Conservation (phyloP, 2,797 vertebrate genomes). For the Argentina silus region DNA sequence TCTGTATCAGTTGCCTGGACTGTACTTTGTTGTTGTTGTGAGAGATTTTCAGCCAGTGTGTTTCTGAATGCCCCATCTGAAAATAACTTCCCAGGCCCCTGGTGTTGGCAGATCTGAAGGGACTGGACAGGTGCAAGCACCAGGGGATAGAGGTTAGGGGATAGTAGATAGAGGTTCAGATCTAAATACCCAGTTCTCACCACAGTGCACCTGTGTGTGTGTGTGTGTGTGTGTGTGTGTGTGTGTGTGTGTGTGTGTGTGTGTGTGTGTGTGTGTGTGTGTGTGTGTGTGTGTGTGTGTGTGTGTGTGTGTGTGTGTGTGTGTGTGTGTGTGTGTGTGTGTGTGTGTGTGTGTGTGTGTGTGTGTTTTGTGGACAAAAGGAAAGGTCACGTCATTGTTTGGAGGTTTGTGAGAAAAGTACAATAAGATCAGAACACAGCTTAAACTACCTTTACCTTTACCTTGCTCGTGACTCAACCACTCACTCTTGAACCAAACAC, state of each 20-base stretch:
- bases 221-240: background rate
- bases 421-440: background rate
- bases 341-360: background rate
- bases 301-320: constrained; percentile 6
- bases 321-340: too few relatives aligned
- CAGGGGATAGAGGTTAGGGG: too few relatives aligned
- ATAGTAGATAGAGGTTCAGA: too few relatives aligned
- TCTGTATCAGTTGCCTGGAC: constrained; percentile 47
- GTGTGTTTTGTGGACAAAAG: background rate
- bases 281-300: background rate
- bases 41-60: constrained; percentile 42
- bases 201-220: too few relatives aligned
- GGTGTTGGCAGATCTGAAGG: background rate
- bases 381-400: background rate
- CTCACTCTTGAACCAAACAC: too few relatives aligned
- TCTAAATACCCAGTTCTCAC: too few relatives aligned
- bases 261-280: too few relatives aligned
- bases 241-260: too few relatives aligned
- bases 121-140: too few relatives aligned
- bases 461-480: background rate
- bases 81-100: background rate
- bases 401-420: background rate
- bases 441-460: background rate
- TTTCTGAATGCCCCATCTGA: background rate
- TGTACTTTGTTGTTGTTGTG: constrained; percentile 53